These are phyloP conservation scores for Hylaeus anthracinus DNA, from an alignment of 1,140 invertebrate genomes.

Conservation along the genomic window DNA sequence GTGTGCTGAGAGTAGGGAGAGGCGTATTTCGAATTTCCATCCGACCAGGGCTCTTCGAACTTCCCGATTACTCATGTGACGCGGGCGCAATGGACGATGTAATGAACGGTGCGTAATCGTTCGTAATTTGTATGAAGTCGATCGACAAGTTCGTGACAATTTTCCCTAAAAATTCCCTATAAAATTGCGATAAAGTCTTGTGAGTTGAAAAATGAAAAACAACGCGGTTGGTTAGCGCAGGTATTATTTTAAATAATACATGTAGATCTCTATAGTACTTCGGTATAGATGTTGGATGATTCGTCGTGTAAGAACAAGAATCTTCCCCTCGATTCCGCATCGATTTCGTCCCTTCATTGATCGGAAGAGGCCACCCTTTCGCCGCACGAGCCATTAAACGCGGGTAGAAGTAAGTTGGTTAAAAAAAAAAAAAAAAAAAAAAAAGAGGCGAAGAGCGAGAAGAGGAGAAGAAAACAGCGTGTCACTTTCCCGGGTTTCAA, in stretches of 20 bases:
- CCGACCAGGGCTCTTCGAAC: background rate
- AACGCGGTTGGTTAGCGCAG: no score
- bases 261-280: no score
- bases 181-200: no score
- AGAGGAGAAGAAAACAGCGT: background rate
- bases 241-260: no score
- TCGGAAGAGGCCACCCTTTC: constrained; percentile 1
- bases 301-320: background rate
- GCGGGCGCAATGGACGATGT: no score
- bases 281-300: background rate
- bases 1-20: background rate
- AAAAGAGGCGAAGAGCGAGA: background rate
- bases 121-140: no score
- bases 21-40: background rate
- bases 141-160: no score
- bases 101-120: no score
- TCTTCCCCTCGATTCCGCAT: background rate
- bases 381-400: background rate
- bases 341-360: constrained; percentile 18
- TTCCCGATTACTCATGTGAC: no score
- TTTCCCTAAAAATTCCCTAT: no score
- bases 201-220: no score
- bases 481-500: constrained; percentile 45
- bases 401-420: background rate
- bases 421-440: background rate